These are phyloP conservation scores for Xerus inauris DNA, from an alignment of 2,113 vertebrate species.

Conservation along the genomic window DNA sequence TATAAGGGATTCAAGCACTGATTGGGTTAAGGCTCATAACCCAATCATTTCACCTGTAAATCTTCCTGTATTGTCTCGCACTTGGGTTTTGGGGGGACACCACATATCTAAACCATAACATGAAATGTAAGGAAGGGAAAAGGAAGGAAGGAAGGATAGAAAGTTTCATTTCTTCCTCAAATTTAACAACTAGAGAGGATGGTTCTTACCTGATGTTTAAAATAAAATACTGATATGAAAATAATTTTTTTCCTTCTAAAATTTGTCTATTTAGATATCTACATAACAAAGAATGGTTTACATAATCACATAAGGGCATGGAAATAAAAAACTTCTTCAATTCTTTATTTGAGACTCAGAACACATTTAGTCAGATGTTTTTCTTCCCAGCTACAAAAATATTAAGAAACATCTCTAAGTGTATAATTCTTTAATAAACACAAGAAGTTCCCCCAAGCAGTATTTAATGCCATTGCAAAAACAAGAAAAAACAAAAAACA, in stretches of 20 bases:
- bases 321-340: not conserved
- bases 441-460: not conserved
- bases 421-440: conserved; percentile 2
- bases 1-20: too few relatives aligned
- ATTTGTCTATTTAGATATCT: not conserved
- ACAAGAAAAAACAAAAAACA: not conserved
- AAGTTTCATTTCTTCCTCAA: not conserved
- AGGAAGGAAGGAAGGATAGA: not conserved
- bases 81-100: too few relatives aligned
- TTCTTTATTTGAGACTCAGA: conserved; percentile 27
- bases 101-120: too few relatives aligned
- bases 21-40: too few relatives aligned
- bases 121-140: too few relatives aligned
- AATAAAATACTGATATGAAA: not conserved
- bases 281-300: not conserved
- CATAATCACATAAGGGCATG: not conserved
- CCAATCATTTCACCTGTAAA: too few relatives aligned
- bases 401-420: not conserved
- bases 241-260: not conserved
- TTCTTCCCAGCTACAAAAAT: not conserved
- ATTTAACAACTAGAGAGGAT: not conserved
- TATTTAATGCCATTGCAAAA: not conserved
- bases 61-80: too few relatives aligned
- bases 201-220: not conserved
- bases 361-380: conserved; percentile 8